Base-by-base conservation (phyloP, 2,888 invertebrate genomes). In the Muschampia staudingeri region DNA sequence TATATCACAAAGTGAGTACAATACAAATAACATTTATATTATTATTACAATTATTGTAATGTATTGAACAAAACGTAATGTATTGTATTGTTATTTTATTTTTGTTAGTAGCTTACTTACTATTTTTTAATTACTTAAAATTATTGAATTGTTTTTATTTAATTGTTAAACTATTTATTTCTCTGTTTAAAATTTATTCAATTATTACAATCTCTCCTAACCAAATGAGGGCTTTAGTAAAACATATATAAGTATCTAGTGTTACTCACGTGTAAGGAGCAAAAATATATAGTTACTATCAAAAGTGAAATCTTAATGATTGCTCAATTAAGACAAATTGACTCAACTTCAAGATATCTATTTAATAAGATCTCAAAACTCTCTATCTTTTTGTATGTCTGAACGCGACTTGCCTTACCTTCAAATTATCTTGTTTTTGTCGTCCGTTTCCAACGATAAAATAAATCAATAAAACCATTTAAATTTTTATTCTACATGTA, bases 1-100 rank as follows among this genome's bases (percentile, higher is more conserved):
- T 87, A 97, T 98, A 93, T 97, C 98, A 89, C 98, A 98, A 91
- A 98, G 98, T 98, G 90, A 95, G 96, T 94, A 89, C 5, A 40
- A 8, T 7, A 8, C 8, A 40, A 40, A 25, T 25, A 25, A 25
- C 25, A 25, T 25, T 25, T 25, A 25, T 25, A 25, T 25, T 25
- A 25, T 25, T 25, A 25, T 25, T 25, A 25, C 25, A 25, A 25
- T 25, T 25, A 25, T 25, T 25, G 1, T 25, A 25, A 25, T 25
- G 25, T 25, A 25, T 25, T 25, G 25, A 25, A 25, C 25, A 25
- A 25, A 25, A 25, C 25, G 25, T 25, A 25, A 25, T 25, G 25
- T 25, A 25, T 25, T 25, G 25, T 25, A 25, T 25, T 25, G 25
- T 25, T 25, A 25, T 25, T 25, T 25, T 25, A n/a, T n/a, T 25